Evolutionary conservation across 2,113 vertebrate species (phyloP).

Genomic region (Petaurus breviceps): DNA sequence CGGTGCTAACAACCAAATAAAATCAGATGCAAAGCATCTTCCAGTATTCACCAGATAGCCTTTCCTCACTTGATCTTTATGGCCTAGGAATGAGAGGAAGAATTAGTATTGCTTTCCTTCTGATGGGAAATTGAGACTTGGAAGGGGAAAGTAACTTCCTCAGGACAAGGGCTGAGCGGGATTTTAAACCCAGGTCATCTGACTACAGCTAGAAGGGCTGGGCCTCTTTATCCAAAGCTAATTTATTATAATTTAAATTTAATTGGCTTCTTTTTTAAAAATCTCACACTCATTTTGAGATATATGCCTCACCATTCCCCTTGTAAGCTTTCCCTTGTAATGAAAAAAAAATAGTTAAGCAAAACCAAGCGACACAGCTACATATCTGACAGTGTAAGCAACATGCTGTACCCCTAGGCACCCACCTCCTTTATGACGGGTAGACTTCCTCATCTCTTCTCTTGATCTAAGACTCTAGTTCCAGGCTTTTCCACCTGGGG

Average conservation of each 20-base stretch:
- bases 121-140: background rate
- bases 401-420: background rate
- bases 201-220: too few species aligned
- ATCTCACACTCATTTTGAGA: background rate
- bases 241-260: background rate
- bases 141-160: background rate
- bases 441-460: background rate
- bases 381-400: background rate
- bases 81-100: background rate
- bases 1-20: background rate
- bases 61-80: background rate
- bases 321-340: background rate
- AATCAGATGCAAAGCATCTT: background rate
- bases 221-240: too few species aligned
- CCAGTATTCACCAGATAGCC: background rate
- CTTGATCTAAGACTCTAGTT: background rate
- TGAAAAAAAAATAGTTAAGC: background rate
- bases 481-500: background rate
- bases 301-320: background rate
- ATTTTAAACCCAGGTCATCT: too few species aligned
- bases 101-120: background rate
- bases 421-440: background rate
- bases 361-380: background rate
- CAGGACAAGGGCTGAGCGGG: too few species aligned
- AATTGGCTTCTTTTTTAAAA: background rate